Percentiles rank a stretch among this genome's conserved stretches.
These are phyloP conservation scores for Camponotus fellah DNA, from an alignment of 2,888 invertebrate genomes.

Conservation along the genomic window DNA sequence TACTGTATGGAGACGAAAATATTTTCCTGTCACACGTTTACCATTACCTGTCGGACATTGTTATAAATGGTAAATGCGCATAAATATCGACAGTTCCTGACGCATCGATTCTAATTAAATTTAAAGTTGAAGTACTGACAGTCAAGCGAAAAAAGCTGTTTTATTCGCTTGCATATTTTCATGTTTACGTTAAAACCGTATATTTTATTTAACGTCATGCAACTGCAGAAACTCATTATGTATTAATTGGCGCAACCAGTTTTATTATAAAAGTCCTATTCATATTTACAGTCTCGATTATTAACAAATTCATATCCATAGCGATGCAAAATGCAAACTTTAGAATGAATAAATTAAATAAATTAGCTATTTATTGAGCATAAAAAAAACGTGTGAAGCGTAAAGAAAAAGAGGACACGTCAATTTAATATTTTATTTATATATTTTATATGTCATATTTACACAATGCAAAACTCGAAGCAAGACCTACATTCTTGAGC, in stretches of 20 bases:
- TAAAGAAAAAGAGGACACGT: neutral
- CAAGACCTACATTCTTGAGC: neutral
- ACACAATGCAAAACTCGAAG: neutral
- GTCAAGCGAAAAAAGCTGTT: slow-evolving; percentile 35
- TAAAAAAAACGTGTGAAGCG: neutral
- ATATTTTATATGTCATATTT: neutral
- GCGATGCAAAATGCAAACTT: neutral
- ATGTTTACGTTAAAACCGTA: neutral
- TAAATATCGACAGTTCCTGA: slow-evolving; percentile 60
- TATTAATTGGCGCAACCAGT: slow-evolving; percentile 2
- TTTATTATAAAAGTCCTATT: neutral
- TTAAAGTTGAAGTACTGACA: slow-evolving; percentile 69
- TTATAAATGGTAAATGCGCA: slow-evolving; percentile 64
- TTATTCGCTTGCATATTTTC: neutral
- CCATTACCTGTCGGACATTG: slow-evolving; percentile 52
- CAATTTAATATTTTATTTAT: neutral
- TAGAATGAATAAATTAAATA: no score
- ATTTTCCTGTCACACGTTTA: slow-evolving; percentile 30
- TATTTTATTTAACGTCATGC: slow-evolving; percentile 27
- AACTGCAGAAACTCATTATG: neutral
- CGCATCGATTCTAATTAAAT: slow-evolving; percentile 72
- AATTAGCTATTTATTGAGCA: neutral
- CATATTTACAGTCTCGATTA: neutral
- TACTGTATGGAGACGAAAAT: slow-evolving; percentile 18
- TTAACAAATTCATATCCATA: slow-evolving; percentile 6